Percentiles rank a stretch among this genome's conserved stretches.
Evolutionary conservation across 2,113 vertebrate genomes (phyloP).

Genomic region (Apaloderma vittatum): DNA sequence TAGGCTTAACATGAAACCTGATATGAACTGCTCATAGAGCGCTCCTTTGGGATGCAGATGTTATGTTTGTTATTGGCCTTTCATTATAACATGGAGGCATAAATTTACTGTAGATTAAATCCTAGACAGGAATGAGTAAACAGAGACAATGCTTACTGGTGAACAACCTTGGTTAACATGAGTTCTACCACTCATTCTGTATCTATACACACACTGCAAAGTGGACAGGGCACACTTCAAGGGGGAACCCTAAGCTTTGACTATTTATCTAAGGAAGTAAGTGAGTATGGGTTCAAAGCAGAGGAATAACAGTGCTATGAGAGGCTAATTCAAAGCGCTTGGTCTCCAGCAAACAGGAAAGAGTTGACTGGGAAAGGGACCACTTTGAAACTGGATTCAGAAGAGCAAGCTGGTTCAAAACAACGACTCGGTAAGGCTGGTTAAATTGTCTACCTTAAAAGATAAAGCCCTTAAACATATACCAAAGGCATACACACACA

Average conservation of each 20-base stretch:
- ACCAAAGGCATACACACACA: accelerated
- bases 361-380: not conserved
- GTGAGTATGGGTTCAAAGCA: not conserved
- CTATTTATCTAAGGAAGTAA: not conserved
- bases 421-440: not conserved
- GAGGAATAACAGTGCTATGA: not conserved
- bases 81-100: not conserved
- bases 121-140: not conserved
- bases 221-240: not conserved
- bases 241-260: not conserved
- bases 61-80: not conserved
- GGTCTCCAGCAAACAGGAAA: not conserved
- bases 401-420: not conserved
- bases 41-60: not conserved
- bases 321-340: not conserved
- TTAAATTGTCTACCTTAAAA: not conserved
- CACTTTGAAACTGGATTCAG: not conserved
- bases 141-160: not conserved
- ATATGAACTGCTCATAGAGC: not conserved
- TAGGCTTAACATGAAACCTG: not conserved
- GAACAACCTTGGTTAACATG: not conserved
- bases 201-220: not conserved
- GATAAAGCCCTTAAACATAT: not conserved
- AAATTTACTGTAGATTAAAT: not conserved
- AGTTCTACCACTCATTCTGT: not conserved